These are phyloP conservation scores for Meloe dianella DNA, from an alignment of 2,888 invertebrate species.

Conservation along the genomic window DNA sequence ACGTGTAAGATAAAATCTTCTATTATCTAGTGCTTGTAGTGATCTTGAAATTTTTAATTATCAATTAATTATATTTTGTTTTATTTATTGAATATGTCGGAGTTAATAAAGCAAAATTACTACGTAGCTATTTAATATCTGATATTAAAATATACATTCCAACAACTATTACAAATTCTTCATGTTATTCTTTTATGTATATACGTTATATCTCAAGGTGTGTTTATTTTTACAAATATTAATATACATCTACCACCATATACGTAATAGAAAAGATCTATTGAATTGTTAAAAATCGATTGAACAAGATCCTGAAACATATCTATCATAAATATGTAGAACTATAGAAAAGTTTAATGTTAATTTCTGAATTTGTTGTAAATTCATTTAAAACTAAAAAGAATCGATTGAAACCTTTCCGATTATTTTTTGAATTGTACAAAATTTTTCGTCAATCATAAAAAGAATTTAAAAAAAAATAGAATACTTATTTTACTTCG, in stretches of 20 bases:
- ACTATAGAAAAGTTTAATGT: background rate
- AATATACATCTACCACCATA: background rate
- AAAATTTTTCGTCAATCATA: no score
- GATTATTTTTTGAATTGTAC: no score
- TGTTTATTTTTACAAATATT: background rate
- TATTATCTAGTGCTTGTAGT: background rate
- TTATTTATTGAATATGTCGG: background rate
- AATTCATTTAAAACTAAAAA: no score
- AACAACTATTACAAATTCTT: constrained; percentile 1
- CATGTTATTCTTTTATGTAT: background rate
- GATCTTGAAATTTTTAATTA: background rate
- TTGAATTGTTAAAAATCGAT: background rate
- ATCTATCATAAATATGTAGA: background rate
- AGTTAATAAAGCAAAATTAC: background rate
- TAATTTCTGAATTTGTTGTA: background rate
- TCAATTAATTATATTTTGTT: background rate
- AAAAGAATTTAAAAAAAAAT: no score
- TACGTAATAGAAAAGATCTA: background rate
- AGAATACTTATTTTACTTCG: no score
- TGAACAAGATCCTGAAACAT: background rate
- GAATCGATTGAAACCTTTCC: no score
- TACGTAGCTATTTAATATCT: background rate
- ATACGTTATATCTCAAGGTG: background rate
- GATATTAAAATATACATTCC: background rate
- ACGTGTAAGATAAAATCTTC: background rate